Evolutionary conservation across 1,140 invertebrate species (phyloP), one percentile per base, ranked within the genome.

Genomic region (Camponotus floridanus): DNA sequence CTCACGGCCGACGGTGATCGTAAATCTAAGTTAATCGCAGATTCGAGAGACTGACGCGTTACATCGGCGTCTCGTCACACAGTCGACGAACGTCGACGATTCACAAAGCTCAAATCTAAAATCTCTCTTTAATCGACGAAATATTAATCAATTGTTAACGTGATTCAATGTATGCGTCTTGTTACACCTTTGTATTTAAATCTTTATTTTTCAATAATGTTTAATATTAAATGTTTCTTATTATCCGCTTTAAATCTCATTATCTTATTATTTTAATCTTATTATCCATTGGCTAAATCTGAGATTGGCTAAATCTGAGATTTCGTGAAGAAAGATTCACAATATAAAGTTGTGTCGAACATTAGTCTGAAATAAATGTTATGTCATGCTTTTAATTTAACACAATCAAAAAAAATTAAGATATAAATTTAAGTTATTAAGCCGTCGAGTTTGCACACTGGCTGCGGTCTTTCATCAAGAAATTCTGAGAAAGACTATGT

Each of bases 1-100:
- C 87, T 86, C 91, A 80, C 78, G 78, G 61, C 73, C 26, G 55
- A 59, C 55, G 5, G 61, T 71, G 78, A 86, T 92, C 91, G 88
- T 93, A 92, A 93, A 93, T 93, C 91, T 91, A 70, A 76, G 87
- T 91, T 93, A 92, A 92, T 92, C 88, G 91, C 83, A 88, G 81
- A 90, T 85, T 78, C 87, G 76, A 86, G 87, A 87, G 80, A 76
- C 86, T 89, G 87, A 90, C 88, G 85, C 88, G 62, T 45, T 31
- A 64, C 65, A 80, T 71, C 76, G 70, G 48, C 84, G 36, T 91
- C 87, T 91, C 85, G 76, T 89, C 88, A 90, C 84, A 76, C 85
- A 36, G 73, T 18, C 62, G 39, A 48, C 33, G 36, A 51, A 70
- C 26, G 6, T 62, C 26, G 39, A 80, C 57, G 26, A 76, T 36